Conservation (phyloP, 1,140 invertebrate genomes). For the Diabrotica undecimpunctata region DNA sequence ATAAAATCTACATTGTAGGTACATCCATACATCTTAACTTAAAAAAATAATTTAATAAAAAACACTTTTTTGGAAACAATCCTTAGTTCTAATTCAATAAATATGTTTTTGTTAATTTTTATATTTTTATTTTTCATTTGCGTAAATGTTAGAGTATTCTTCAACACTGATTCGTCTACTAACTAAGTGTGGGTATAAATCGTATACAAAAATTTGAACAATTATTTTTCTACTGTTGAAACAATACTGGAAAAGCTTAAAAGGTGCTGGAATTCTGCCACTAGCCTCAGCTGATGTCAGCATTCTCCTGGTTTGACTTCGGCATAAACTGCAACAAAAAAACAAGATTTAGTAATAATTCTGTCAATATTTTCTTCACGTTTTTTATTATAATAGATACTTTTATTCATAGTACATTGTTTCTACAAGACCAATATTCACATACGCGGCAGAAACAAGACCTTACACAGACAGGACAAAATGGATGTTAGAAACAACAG, state of each 20-base stretch:
- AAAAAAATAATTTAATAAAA: constrained; percentile 1
- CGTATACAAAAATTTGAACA: not conserved
- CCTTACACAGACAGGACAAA: too few species aligned
- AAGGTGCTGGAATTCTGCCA: not conserved
- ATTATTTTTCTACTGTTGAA: not conserved
- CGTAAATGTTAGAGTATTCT: not conserved
- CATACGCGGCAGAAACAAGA: too few species aligned
- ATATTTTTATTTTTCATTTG: not conserved
- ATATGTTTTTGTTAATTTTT: not conserved
- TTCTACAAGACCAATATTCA: too few species aligned
- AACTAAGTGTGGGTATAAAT: not conserved
- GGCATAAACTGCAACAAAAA: constrained; percentile 16
- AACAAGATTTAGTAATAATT: not conserved
- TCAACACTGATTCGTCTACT: not conserved
- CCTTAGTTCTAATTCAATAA: not conserved
- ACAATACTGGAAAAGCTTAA: constrained; percentile 11
- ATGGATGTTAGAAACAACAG: too few species aligned
- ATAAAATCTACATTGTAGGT: constrained; percentile 1
- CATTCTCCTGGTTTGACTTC: constrained; percentile 20
- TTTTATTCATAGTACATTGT: too few species aligned
- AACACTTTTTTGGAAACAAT: not conserved
- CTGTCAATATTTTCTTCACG: too few species aligned
- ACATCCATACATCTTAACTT: not conserved
- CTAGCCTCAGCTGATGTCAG: constrained; percentile 4
- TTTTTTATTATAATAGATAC: too few species aligned